Evolutionary conservation across 2,888 invertebrate genomes (phyloP), one percentile per base, ranked within the genome.

Genomic region (Lampropteryx suffumata): DNA sequence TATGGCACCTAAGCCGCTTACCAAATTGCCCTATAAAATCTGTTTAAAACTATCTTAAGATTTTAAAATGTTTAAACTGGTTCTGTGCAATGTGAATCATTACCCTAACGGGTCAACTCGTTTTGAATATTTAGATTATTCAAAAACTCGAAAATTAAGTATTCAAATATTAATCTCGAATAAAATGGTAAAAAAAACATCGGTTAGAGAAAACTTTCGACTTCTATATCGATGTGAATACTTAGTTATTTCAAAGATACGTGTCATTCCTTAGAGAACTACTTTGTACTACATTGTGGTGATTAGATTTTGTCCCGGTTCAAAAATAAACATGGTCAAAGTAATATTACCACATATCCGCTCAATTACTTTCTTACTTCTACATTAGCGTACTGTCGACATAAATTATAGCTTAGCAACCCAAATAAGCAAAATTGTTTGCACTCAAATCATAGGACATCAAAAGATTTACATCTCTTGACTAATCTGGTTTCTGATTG

Each of bases 291-390:
- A 24, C 21, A 24, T 24, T 12, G 36, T 36, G 13, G 7, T 13
- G 37, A n/a, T 13, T 26, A 12, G 2, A 33, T 26, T 32, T 9
- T 30, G 30, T 14, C 13, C n/a, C 12, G n/a, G 30, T 36, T 40
- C 24, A 33, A 29, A 51, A 51, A 47, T 37, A 36, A 45, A 50
- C 12, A 47, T 36, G 7, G 17, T 43, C 33, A 44, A 52, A 41
- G 43, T 43, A 69, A 36, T 57, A 66, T 84, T 82, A 69, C 82
- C 69, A 78, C 82, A 86, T 65, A 79, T 87, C 88, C 87, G 87
- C 77, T 84, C 84, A 34, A 73, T 79, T 82, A 27, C 33, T 14
- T 33, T 32, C 30, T 33, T 33, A 26, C 32, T 32, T 42, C 32
- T 10, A 42, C 26, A 32, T 32, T 32, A 33, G 7, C 24, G 42